phyloP scores from a whole-genome alignment of 2,888 invertebrate species.

The Eledone cirrhosa region DNA sequence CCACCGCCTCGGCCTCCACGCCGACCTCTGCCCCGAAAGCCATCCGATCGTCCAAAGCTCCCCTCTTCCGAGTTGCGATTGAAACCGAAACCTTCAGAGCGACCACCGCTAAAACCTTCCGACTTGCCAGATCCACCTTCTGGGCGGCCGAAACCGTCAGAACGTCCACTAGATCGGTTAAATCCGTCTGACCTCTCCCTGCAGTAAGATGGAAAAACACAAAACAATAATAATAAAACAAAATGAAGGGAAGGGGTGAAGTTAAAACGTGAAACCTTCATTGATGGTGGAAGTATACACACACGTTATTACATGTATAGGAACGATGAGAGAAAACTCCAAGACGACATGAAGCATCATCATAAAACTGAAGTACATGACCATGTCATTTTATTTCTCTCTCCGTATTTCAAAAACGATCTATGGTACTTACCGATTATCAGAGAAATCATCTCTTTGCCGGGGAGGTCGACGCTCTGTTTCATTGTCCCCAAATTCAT shows the following conservation, averaged over 20 bases:
- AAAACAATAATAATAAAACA: no score
- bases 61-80: slow-evolving; percentile 26
- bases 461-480: slow-evolving; percentile 25
- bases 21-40: slow-evolving; percentile 33
- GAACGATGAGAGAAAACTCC: no score
- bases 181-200: slow-evolving; percentile 31
- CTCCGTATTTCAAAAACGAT: no score
- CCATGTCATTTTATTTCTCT: no score
- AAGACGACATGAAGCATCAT: no score
- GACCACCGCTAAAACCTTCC: neutral
- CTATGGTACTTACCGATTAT: slow-evolving; percentile 22
- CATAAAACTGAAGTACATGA: no score
- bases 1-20: slow-evolving; percentile 47
- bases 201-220: neutral
- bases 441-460: slow-evolving; percentile 27
- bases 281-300: no score
- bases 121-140: slow-evolving; percentile 27
- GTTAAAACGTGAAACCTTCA: no score
- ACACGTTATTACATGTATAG: no score
- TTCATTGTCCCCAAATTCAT: slow-evolving; percentile 28
- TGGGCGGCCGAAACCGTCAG: neutral
- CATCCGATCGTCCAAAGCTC: slow-evolving; percentile 22
- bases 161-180: slow-evolving; percentile 26
- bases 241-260: no score
- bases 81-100: slow-evolving; percentile 17